phyloP scores from a whole-genome alignment of 2,888 invertebrate species.

The Formica aserva region DNA sequence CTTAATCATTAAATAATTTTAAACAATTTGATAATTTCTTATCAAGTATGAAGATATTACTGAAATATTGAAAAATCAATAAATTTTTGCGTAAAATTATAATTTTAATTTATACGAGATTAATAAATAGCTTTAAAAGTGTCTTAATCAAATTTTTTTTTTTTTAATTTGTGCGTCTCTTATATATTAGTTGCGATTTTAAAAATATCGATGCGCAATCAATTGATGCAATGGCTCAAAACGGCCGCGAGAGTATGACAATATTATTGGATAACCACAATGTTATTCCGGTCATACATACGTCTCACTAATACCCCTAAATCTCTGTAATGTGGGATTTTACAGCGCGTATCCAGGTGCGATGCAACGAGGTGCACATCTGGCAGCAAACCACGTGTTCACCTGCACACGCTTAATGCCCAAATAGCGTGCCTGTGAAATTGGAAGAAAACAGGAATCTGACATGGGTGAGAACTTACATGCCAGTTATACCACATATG shows the following conservation, averaged over 20 bases:
- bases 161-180: neutral
- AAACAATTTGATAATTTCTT: constrained; percentile 1
- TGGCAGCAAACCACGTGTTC: constrained; percentile 56
- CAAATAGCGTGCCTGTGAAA: constrained; percentile 63
- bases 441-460: constrained; percentile 53
- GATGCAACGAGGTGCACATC: constrained; percentile 43
- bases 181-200: neutral
- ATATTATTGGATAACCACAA: constrained; percentile 42
- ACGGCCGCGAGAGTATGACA: constrained; percentile 4
- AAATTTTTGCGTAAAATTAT: neutral
- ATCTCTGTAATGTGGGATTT: constrained; percentile 54
- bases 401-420: constrained; percentile 64
- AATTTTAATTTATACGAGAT: neutral
- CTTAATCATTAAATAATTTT: neutral
- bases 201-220: neutral
- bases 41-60: neutral
- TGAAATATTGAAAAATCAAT: neutral
- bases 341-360: constrained; percentile 32
- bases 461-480: constrained; percentile 48
- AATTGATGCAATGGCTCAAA: neutral
- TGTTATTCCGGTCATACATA: constrained; percentile 37
- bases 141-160: neutral
- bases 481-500: constrained; percentile 28
- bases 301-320: constrained; percentile 42
- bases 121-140: neutral